Evolutionary conservation across 1,140 invertebrate genomes (phyloP), one percentile per base, ranked within the genome.

Genomic region (Aphis craccivora): DNA sequence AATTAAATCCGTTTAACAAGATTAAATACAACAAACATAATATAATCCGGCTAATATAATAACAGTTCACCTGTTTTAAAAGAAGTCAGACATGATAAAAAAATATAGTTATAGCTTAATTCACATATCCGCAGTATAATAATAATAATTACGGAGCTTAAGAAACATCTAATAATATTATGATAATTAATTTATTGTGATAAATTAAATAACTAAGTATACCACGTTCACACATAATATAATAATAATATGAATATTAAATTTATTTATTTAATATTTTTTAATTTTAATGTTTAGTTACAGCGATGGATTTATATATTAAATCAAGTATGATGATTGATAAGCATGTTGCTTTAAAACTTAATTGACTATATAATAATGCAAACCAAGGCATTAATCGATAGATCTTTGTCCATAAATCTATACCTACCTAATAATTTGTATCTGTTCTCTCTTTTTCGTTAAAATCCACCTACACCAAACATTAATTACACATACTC

Each of bases 1-100:
- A 22, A 53, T 35, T 22, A 89, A 89, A 37, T 53, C n/a, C n/a
- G 22, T 55, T 89, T 89, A 89, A 89, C 51, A 37, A 89, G 51
- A 89, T 89, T 55, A 55, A 55, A 55, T 22, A 51, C 45, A 51
- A 53, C 45, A 53, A 51, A 35, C 51, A 55, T n/a, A 88, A 37
- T 76, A 37, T 87, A 48, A 84, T 25, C 83, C 7, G n/a, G 5
- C 45, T 51, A 88, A 88, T 88, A 89, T 40, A 40, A 89, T 37
- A 53, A 53, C 51, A 89, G 51, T 55, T 89, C 48, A 48, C 45
- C 45, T 48, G 20, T 48, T 87, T 51, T 55, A 25, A 89, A 55
- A 76, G 11, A 67, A 30, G 60, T 67, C 86, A 35, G n/a, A 53
- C 45, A 40, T 11, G 2, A 88, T 7, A 51, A 88, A 45, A 30